These are phyloP conservation scores for Fistularia commersonii DNA, from an alignment of 2,797 vertebrate species.

Conservation along the genomic window DNA sequence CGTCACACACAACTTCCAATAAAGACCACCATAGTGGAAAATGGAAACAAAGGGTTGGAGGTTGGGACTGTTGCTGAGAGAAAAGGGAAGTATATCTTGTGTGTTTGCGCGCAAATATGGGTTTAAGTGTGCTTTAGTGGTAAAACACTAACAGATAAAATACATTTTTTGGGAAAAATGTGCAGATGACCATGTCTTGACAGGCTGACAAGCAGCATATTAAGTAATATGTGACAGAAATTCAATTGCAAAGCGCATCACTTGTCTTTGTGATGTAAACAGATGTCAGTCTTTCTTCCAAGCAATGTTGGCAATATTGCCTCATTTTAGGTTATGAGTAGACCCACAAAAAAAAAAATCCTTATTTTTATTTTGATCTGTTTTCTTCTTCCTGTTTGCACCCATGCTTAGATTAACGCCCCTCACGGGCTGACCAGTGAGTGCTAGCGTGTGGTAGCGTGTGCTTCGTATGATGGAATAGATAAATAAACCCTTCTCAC, in stretches of 20 bases:
- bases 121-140: constrained; percentile 35
- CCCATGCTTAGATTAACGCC: constrained; percentile 8
- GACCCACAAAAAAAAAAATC: background rate
- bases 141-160: constrained; percentile 31
- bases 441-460: constrained; percentile 1
- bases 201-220: constrained; percentile 51
- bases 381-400: constrained; percentile 19
- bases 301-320: too few relatives aligned
- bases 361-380: constrained; percentile 4
- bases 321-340: too few relatives aligned
- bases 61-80: constrained; percentile 20
- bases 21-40: constrained; percentile 29
- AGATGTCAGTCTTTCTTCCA: constrained; percentile 31
- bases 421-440: constrained; percentile 12
- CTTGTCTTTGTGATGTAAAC: constrained; percentile 36
- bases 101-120: constrained; percentile 18
- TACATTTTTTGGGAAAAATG: constrained; percentile 46
- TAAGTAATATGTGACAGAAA: constrained; percentile 56
- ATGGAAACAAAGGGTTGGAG: constrained; percentile 13
- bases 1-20: constrained; percentile 32
- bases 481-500: constrained; percentile 11
- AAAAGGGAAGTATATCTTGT: constrained; percentile 20
- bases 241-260: constrained; percentile 51
- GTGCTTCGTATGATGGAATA: constrained; percentile 1
- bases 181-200: constrained; percentile 40